Evolutionary conservation across 2,888 invertebrate species (phyloP).

Genomic region (Lumbricus terrestris): DNA sequence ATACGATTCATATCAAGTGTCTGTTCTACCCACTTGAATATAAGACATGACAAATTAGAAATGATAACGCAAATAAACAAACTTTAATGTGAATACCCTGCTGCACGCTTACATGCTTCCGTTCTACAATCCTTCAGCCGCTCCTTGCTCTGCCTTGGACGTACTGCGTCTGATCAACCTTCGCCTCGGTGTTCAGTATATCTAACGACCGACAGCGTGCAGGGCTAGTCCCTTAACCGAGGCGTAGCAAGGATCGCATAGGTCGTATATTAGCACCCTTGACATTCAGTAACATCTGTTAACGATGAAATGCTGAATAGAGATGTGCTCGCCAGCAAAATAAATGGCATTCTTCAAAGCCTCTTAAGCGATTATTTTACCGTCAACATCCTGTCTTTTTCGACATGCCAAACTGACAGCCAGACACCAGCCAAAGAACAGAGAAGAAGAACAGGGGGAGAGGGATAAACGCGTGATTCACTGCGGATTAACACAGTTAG

Average conservation of each 20-base stretch:
- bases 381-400: not conserved
- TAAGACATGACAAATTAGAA: slow-evolving; percentile 3
- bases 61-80: not conserved
- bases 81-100: not conserved
- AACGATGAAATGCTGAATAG: not conserved
- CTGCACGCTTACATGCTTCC: not conserved
- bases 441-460: too few species aligned
- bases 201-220: not conserved
- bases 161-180: not conserved
- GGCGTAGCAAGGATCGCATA: not conserved
- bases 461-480: not conserved
- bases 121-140: not conserved
- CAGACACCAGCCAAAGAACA: not conserved
- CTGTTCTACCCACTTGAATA: not conserved
- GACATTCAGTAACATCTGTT: not conserved
- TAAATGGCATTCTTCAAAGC: slow-evolving; percentile 3
- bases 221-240: not conserved
- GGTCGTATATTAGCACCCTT: not conserved
- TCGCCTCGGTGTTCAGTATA: not conserved
- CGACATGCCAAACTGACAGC: not conserved
- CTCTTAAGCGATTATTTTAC: not conserved
- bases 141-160: not conserved
- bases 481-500: not conserved
- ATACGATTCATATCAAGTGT: not conserved
- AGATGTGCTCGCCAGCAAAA: not conserved